phyloP scores from a whole-genome alignment of 1,140 invertebrate genomes.

The Pteromalus puparum region DNA sequence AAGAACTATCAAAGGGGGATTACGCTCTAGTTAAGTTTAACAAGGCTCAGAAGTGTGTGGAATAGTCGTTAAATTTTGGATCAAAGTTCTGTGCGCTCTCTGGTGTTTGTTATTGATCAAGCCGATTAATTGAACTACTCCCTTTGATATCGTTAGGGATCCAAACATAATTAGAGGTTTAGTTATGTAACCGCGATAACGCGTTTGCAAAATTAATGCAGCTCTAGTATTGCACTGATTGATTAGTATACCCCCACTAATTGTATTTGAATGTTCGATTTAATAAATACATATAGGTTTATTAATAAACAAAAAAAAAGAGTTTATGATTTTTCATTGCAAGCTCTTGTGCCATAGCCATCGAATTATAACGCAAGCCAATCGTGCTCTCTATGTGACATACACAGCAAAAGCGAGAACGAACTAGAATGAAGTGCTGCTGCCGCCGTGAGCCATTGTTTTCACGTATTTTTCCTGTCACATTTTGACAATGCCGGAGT shows the following conservation, averaged over 20 bases:
- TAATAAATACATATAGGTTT: too few relatives aligned
- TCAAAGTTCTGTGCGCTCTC: background rate
- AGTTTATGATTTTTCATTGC: too few relatives aligned
- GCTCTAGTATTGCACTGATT: too few relatives aligned
- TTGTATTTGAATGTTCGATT: too few relatives aligned
- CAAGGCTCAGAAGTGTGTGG: too few relatives aligned
- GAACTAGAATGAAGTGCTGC: background rate
- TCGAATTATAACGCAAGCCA: background rate
- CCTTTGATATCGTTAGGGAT: background rate
- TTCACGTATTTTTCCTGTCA: background rate
- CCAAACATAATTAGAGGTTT: background rate
- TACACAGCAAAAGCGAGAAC: background rate
- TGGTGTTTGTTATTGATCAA: background rate
- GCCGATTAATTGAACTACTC: background rate
- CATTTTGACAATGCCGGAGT: background rate
- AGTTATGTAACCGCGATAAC: too few relatives aligned
- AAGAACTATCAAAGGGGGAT: too few relatives aligned
- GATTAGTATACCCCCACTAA: too few relatives aligned
- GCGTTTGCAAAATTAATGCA: too few relatives aligned
- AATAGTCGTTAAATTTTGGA: background rate
- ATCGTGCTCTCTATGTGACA: background rate
- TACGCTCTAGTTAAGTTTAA: too few relatives aligned
- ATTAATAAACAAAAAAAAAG: too few relatives aligned
- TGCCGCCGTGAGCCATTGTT: background rate
- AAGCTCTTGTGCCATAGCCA: too few relatives aligned